phyloP scores from a whole-genome alignment of 1,140 invertebrate species.

The Idris sp. region DNA sequence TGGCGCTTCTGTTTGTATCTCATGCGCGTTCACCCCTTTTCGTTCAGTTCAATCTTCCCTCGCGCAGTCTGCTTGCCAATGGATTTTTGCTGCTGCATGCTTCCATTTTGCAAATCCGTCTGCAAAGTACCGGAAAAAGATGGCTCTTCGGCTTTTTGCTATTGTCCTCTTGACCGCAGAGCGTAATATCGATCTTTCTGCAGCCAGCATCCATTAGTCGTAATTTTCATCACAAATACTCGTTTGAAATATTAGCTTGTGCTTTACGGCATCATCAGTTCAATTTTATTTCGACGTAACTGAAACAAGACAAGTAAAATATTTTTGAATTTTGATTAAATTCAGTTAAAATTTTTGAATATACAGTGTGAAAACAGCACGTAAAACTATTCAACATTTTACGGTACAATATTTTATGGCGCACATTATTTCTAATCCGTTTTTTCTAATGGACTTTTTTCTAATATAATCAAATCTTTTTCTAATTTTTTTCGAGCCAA shows the following conservation, averaged over 20 bases:
- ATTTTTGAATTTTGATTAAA: too few relatives aligned
- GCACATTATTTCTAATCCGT: too few relatives aligned
- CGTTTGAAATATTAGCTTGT: conserved; percentile 6
- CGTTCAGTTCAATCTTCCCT: conserved; percentile 66
- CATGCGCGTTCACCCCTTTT: conserved; percentile 58
- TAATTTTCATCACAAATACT: conserved; percentile 47
- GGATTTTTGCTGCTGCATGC: conserved; percentile 40
- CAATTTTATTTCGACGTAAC: conserved; percentile 20
- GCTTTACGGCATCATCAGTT: conserved; percentile 25
- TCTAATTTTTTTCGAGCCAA: too few relatives aligned
- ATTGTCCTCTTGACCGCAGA: conserved; percentile 62
- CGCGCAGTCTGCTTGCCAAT: conserved; percentile 50
- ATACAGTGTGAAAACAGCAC: too few relatives aligned
- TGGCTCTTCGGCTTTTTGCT: conserved; percentile 55
- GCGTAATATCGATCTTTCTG: conserved; percentile 57
- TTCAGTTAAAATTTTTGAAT: too few relatives aligned
- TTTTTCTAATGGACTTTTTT: too few relatives aligned
- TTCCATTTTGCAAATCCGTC: conserved; percentile 66
- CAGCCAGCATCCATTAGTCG: conserved; percentile 49
- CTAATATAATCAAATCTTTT: too few relatives aligned
- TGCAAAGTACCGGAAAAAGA: conserved; percentile 59
- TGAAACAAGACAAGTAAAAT: too few relatives aligned
- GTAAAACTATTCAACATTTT: too few relatives aligned
- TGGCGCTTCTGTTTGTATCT: conserved; percentile 44
- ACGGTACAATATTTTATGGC: too few relatives aligned